These are phyloP conservation scores for Nephrotoma guestfalica DNA, from an alignment of 2,888 invertebrate genomes.

Conservation along the genomic window DNA sequence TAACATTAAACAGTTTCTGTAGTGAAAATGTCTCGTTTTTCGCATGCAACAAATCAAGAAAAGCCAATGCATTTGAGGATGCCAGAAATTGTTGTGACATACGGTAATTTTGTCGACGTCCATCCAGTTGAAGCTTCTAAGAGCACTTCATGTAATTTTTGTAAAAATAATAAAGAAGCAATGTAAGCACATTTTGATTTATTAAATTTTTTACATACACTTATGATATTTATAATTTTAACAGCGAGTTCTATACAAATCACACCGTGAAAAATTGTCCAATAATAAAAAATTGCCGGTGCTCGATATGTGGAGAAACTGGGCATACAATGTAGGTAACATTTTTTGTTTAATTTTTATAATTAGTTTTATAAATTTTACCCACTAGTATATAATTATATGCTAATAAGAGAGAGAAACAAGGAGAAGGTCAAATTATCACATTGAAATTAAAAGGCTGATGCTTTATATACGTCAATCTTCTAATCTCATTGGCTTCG, in stretches of 20 bases:
- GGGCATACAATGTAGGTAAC: conserved; percentile 9
- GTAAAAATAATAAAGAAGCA: conserved; percentile 8
- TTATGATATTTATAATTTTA: neutral
- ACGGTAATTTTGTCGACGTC: neutral
- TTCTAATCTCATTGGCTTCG: too few relatives aligned
- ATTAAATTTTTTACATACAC: neutral
- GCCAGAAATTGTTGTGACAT: neutral
- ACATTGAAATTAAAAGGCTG: too few relatives aligned
- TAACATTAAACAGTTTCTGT: too few relatives aligned
- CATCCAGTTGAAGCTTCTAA: neutral
- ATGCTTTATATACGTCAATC: too few relatives aligned
- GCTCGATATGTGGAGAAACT: conserved; percentile 6
- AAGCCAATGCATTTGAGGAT: neutral
- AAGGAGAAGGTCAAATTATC: too few relatives aligned
- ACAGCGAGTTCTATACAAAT: conserved; percentile 7
- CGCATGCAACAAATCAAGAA: neutral
- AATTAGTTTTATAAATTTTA: too few relatives aligned
- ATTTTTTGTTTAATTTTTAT: neutral
- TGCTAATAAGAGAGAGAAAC: too few relatives aligned
- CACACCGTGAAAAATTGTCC: conserved; percentile 8
- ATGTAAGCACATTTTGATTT: neutral
- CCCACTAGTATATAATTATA: too few relatives aligned
- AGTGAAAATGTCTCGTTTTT: neutral
- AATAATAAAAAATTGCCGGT: conserved; percentile 6
- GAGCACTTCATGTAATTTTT: conserved; percentile 5